A percentile compares a stretch with the other conserved stretches of the same genome.
phyloP scores from a whole-genome alignment of 35 echinoderm and acorn worm species.

The Stichopus chloronotus region DNA sequence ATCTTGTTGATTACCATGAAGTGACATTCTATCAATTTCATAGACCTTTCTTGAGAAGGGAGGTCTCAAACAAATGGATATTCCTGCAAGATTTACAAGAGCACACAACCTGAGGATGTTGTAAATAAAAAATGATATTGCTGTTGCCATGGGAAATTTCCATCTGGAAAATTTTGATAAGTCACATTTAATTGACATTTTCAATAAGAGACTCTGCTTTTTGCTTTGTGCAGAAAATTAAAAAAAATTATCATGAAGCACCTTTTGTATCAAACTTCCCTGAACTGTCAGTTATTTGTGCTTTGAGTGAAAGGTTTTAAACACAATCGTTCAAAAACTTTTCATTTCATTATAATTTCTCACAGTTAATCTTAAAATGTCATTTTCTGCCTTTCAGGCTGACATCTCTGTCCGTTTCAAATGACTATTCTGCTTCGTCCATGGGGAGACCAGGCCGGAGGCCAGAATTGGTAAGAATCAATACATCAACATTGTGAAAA shows the following conservation, averaged over 20 bases:
- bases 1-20: too few relatives aligned
- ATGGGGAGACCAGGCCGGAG: slow-evolving; percentile 69
- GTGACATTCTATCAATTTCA: too few relatives aligned
- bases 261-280: not conserved
- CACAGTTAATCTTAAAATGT: not conserved
- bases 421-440: slow-evolving; percentile 82
- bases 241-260: not conserved
- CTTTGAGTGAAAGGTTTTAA: not conserved
- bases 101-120: too few relatives aligned
- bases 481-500: not conserved
- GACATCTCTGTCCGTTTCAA: slow-evolving; percentile 65
- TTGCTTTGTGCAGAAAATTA: too few relatives aligned
- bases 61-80: too few relatives aligned
- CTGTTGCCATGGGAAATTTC: too few relatives aligned
- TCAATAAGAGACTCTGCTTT: too few relatives aligned
- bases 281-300: not conserved
- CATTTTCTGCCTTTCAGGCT: slow-evolving; percentile 59
- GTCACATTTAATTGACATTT: too few relatives aligned
- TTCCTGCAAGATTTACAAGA: too few relatives aligned
- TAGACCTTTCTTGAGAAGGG: too few relatives aligned
- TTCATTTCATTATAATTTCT: not conserved
- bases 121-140: too few relatives aligned
- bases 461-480: slow-evolving; percentile 81
- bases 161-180: too few relatives aligned
- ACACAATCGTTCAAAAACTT: not conserved